A percentile compares a stretch with the other conserved stretches of the same genome.
These are phyloP conservation scores for Desoria tigrina DNA, from an alignment of 2,888 invertebrate species.

Conservation along the genomic window DNA sequence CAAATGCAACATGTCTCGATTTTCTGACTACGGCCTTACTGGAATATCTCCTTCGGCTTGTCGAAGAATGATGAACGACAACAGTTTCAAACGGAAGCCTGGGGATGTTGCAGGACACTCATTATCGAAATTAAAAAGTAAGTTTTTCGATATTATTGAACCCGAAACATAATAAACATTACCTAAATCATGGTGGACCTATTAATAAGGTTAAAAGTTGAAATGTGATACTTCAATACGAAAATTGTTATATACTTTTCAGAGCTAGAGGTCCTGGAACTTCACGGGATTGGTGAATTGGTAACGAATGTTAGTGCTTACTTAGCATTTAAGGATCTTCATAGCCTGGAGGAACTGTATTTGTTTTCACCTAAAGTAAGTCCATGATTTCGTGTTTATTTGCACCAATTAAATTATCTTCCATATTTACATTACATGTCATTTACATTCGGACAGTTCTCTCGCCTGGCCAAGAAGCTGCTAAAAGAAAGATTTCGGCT, in stretches of 20 bases:
- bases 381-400: too few relatives aligned
- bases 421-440: too few relatives aligned
- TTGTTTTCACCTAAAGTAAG: slow-evolving; percentile 4
- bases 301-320: slow-evolving; percentile 7
- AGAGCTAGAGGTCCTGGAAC: slow-evolving; percentile 2
- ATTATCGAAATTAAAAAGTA: slow-evolving; percentile 2
- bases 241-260: too few relatives aligned
- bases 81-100: background rate
- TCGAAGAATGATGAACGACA: background rate
- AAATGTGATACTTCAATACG: too few relatives aligned
- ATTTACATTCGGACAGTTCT: too few relatives aligned
- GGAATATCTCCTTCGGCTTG: background rate
- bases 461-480: too few relatives aligned
- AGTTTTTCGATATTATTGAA: background rate
- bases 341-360: slow-evolving; percentile 5
- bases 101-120: background rate
- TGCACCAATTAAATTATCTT: too few relatives aligned
- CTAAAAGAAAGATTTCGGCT: background rate
- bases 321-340: background rate
- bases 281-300: background rate
- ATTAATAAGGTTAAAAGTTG: background rate
- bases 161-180: too few relatives aligned
- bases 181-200: too few relatives aligned
- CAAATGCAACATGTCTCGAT: background rate
- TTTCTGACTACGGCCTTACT: slow-evolving; percentile 9